Evolutionary conservation across 2,113 vertebrate species (phyloP), one percentile per base, ranked within the genome.

Genomic region (Lampris megalopsis): DNA sequence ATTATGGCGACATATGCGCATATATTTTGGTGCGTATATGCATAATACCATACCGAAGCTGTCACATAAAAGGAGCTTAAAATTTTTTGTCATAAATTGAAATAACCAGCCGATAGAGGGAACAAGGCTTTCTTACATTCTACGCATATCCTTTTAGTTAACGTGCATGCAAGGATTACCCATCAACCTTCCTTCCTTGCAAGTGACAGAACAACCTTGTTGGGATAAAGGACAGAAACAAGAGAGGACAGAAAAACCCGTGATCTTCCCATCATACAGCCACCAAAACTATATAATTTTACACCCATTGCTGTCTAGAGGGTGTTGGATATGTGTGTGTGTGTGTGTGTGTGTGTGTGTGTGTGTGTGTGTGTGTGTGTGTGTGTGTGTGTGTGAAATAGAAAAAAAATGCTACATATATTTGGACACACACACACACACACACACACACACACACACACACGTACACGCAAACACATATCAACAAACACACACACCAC

Each of bases 171-270:
- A 60, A 42, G 41, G 24, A 50, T 10, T 53, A 2, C 43, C 7
- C 43, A 41, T 11, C 2, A 49, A 5, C 1, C 6, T 11, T 6
- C 48, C 53, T 73, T 74, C 64, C 59, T 24, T 63, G 35, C 40
- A 45, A 59, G 24, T 53, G 42, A 73, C 50, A 66, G 47, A 36
- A 37, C 24, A 5, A 8, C 37, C 56, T 36, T 38, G 37, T 13
- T 13, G 35, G n/a, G 24, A 81, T 64, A 57, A 40, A 36, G 37
- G 35, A 53, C 67, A 79, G 50, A 75, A 56, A 43, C 68, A 72
- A 41, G 47, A 63, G 35, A 56, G 7, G 57, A 52, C 60, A 63
- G 9, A 35, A 3, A 40, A 41, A 37, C 61, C 57, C 24, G 2
- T 62, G 43, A 66, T 79, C 59, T n/a, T 68, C 36, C 9, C 63